phyloP scores from a whole-genome alignment of 1,140 invertebrate genomes.

The Oppia nitens region DNA sequence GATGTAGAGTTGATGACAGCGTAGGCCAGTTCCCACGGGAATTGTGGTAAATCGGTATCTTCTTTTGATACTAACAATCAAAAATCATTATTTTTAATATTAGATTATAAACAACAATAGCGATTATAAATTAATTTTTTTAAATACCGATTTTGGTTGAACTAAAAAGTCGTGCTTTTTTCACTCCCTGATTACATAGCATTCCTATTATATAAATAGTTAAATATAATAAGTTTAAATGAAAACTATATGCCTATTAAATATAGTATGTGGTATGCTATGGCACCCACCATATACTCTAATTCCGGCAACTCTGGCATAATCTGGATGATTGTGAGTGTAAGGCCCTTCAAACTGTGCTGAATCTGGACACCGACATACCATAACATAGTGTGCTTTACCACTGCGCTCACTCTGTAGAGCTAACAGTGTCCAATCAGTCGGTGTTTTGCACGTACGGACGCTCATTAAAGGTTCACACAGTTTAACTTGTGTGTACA shows the following conservation, averaged over 20 bases:
- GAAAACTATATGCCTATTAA: no score
- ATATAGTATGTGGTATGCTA: no score
- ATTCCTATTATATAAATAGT: no score
- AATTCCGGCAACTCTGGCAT: conserved; percentile 58
- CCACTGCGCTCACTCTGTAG: conserved; percentile 78
- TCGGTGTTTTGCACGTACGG: conserved; percentile 61
- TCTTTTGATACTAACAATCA: no score
- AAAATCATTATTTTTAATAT: no score
- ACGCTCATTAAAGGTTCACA: conserved; percentile 77
- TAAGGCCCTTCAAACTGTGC: conserved; percentile 74
- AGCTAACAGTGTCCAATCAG: conserved; percentile 78
- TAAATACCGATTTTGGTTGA: no score
- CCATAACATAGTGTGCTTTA: conserved; percentile 82
- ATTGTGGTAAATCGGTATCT: conserved; percentile 16
- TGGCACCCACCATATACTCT: conserved; percentile 40
- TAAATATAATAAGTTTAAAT: no score
- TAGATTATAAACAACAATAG: no score
- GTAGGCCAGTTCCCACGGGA: conserved; percentile 14
- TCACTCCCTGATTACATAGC: conserved; percentile 45
- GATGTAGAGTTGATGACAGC: conserved; percentile 12
- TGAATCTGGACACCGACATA: conserved; percentile 68
- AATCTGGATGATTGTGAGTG: conserved; percentile 78
- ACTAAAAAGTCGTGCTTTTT: no score
- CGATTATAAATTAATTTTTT: no score
- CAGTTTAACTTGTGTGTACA: conserved; percentile 74